phyloP scores from a whole-genome alignment of 35 echinoderm and acorn worm species.

The Lytechinus variegatus region DNA sequence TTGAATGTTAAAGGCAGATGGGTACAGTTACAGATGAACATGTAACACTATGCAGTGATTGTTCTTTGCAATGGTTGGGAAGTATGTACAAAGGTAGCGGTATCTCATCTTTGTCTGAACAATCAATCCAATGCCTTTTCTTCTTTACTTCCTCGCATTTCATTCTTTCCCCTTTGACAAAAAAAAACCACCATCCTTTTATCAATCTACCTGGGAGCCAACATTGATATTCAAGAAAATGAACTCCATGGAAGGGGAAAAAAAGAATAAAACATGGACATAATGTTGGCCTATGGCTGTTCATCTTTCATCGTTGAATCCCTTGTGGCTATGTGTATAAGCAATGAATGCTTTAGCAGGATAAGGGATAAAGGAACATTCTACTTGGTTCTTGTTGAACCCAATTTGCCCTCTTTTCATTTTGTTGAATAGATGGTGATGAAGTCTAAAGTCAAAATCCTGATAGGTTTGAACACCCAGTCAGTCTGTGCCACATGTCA shows the following conservation, averaged over 20 bases:
- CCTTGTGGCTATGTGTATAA: constrained; percentile 7
- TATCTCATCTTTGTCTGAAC: not conserved
- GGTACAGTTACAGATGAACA: not conserved
- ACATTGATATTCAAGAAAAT: not conserved
- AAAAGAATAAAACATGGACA: not conserved
- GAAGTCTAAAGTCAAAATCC: not conserved
- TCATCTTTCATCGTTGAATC: constrained; percentile 15
- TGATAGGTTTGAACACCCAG: not conserved
- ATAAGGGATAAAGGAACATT: not conserved
- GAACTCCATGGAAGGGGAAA: not conserved
- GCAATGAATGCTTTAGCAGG: constrained; percentile 21
- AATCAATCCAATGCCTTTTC: not conserved
- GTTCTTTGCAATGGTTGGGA: not conserved
- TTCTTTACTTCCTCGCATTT: not conserved
- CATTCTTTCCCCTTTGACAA: not conserved
- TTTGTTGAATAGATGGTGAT: not conserved
- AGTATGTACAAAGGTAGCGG: not conserved
- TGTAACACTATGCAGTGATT: not conserved
- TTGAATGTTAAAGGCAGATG: not conserved
- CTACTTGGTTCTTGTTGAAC: constrained; percentile 7
- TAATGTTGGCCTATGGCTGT: not conserved
- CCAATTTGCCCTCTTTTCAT: constrained; percentile 24
- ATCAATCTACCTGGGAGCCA: not conserved
- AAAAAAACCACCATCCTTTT: not conserved
- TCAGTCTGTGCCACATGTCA: not conserved